Evolutionary conservation across 2,888 invertebrate species (phyloP).

Genomic region (Baronia brevicornis): DNA sequence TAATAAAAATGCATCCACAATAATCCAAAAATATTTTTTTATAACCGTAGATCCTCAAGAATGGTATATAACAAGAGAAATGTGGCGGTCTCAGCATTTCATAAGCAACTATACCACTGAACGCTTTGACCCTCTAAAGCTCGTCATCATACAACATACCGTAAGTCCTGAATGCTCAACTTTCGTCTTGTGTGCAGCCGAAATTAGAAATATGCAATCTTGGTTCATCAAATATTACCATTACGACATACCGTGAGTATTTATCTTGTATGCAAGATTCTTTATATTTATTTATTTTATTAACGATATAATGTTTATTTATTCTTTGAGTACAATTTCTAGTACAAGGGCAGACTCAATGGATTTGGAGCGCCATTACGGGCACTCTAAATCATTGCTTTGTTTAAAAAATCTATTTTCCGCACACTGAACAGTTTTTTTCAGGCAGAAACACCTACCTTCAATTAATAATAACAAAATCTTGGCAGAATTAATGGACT

Average conservation of each 20-base stretch:
- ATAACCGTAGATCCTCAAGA: constrained; percentile 41
- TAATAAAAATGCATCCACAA: constrained; percentile 4
- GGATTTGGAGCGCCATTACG: too few relatives aligned
- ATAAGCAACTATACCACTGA: constrained; percentile 17
- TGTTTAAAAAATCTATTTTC: neutral
- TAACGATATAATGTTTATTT: neutral
- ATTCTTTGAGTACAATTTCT: too few relatives aligned
- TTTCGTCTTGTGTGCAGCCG: constrained; percentile 46
- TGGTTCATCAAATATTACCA: constrained; percentile 24
- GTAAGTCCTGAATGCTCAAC: constrained; percentile 39
- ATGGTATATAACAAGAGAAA: constrained; percentile 52
- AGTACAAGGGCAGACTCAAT: too few relatives aligned
- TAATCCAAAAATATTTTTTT: constrained; percentile 3
- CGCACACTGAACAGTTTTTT: constrained; percentile 3
- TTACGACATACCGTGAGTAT: constrained; percentile 42
- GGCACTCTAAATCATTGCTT: neutral
- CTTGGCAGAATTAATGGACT: too few relatives aligned
- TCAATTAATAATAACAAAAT: too few relatives aligned
- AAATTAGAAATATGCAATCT: constrained; percentile 41
- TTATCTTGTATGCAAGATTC: neutral
- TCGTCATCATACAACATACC: constrained; percentile 55
- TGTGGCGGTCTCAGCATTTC: constrained; percentile 47
- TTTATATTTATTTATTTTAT: neutral
- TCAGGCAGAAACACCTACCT: too few relatives aligned
- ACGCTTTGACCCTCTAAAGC: constrained; percentile 37